Evolutionary conservation across 2,113 vertebrate species (phyloP), one percentile per base, ranked within the genome.

Genomic region (Ascaphus truei): DNA sequence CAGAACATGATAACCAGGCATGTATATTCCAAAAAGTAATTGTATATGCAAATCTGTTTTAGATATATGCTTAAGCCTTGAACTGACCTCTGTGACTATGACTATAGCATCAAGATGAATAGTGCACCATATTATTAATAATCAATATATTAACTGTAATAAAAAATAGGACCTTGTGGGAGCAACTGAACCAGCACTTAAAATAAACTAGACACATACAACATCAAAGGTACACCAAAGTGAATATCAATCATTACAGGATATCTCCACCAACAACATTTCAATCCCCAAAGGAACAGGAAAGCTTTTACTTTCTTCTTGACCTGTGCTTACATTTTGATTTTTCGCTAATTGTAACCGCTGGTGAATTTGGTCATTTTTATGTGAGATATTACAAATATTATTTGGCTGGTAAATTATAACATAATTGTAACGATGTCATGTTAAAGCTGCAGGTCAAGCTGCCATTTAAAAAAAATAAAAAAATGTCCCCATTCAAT

Each of bases 171-270:
- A n/a, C 3, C n/a, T 15, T 39, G 12, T 7, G 2, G 41, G 41
- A 45, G 20, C 2, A 45, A 20, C 16, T 5, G 9, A 45, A 45
- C 41, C 5, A 9, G 7, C 5, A 45, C 20, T 45, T 13, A 45
- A 65, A 65, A 48, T 39, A 53, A 65, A 50, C 15, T 15, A 48
- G 30, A 27, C n/a, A 53, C 13, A 23, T 16, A 18, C 13, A 20
- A 53, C 47, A 65, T 65, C 62, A 65, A 65, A 65, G 47, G 26
- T 3, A n/a, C 12, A 30, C 29, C 45, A 37, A 64, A 52, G 33
- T 39, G 62, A 65, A 65, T 39, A 18, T 48, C 16, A 63, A 63
- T 63, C 45, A 63, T 63, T 63, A 63, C 16, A n/a, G 26, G 48
- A 30, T 36, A 36, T 63, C 22, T 50, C 45, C 45, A 63, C 51